Evolutionary conservation across 2,797 vertebrate species (phyloP), one percentile per base, ranked within the genome.

Genomic region (Eleutherodactylus coqui): DNA sequence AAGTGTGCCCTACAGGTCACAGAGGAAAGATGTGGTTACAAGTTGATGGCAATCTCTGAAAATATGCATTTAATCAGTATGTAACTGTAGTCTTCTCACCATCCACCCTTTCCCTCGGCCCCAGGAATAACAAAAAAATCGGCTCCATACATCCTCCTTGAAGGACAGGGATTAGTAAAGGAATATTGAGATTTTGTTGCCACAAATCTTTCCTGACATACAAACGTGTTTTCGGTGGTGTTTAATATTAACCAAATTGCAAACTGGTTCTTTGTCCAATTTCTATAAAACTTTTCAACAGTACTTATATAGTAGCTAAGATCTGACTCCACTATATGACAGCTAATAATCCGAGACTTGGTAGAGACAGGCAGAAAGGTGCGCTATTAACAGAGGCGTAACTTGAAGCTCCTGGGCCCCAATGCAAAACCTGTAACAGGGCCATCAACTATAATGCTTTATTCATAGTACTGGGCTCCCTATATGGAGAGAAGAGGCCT

Each of bases 1-100:
- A 53, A 75, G 81, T 70, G 78, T 41, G 41, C 62, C 79, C 73
- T 55, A 24, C 76, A 83, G 84, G 67, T 82, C 75, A 83, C 75
- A 49, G 49, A 79, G 75, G 75, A 87, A 84, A 87, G 75, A 87
- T 87, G 86, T 84, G 86, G 86, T 88, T 88, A 83, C 78, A 89
- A 67, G 53, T 88, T 79, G 84, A 88, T 83, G 90, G 58, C 73
- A 67, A 88, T 89, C 89, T 91, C 86, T n/a, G 11, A 81, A 87
- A 83, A 89, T 32, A 62, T 19, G 0, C 64, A 88, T 90, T 88
- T 87, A 62, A 24, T 85, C 89, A 86, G 88, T 86, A 64, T 78
- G 84, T 80, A 32, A 67, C 69, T 72, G 55, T 1, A 0, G 76
- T 85, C 79, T 83, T 77, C 89, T 62, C 84, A 64, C 77, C 32